Conservation (phyloP, 2,888 invertebrate species). For the Dastarcus helophoroides region DNA sequence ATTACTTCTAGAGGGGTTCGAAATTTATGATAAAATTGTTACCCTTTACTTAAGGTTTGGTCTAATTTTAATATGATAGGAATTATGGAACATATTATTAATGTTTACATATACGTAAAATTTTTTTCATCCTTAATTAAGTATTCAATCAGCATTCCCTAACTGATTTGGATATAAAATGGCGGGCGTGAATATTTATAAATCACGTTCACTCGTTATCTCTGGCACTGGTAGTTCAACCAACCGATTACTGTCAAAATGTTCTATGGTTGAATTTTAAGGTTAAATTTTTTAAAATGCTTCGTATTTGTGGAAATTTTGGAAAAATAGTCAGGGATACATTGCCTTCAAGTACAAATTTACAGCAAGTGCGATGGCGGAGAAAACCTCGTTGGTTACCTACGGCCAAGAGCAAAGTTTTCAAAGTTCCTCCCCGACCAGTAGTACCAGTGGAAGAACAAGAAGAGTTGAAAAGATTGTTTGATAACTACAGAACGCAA, state of each 20-base stretch:
- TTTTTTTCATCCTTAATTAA: no score
- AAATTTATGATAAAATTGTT: no score
- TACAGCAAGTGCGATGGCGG: conserved; percentile 41
- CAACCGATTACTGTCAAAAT: conserved; percentile 1
- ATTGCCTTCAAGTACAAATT: conserved; percentile 8
- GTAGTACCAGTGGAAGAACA: conserved; percentile 50
- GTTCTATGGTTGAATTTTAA: background rate
- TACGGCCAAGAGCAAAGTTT: conserved; percentile 68
- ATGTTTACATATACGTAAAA: no score
- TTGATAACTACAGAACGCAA: conserved; percentile 55
- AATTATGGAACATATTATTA: no score
- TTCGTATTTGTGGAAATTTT: background rate
- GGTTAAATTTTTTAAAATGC: conserved; percentile 2
- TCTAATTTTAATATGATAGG: no score
- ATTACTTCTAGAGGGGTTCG: no score
- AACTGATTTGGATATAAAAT: no score
- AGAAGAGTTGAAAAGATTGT: conserved; percentile 52
- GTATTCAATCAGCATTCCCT: no score
- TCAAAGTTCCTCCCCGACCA: conserved; percentile 52
- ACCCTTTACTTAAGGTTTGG: no score
- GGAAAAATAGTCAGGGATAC: background rate
- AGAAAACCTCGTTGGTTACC: conserved; percentile 74
- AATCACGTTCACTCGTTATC: no score
- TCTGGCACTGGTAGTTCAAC: no score
- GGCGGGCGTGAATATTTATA: no score